Conservation (phyloP, 2,888 invertebrate genomes). For the Tinea semifulvella region DNA sequence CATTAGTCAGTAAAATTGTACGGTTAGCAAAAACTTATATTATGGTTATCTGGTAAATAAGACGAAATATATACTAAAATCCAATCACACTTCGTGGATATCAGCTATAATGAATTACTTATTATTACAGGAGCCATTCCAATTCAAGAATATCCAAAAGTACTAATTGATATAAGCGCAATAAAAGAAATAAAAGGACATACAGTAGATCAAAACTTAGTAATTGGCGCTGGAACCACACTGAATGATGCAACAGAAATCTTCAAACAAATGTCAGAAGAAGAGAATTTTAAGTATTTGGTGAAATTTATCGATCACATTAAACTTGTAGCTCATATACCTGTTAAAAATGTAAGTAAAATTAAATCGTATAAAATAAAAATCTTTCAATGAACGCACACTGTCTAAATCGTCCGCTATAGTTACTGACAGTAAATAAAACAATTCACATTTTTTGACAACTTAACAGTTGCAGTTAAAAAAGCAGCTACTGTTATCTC, state of each 20-base stretch:
- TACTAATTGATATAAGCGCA: slow-evolving; percentile 13
- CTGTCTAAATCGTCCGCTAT: no score
- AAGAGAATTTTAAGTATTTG: slow-evolving; percentile 13
- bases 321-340: slow-evolving; percentile 14
- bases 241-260: slow-evolving; percentile 6
- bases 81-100: background rate
- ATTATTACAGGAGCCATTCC: slow-evolving; percentile 14
- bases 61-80: background rate
- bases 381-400: no score
- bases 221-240: slow-evolving; percentile 12
- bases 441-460: no score
- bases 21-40: no score
- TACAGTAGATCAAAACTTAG: slow-evolving; percentile 12
- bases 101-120: background rate
- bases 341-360: slow-evolving; percentile 15
- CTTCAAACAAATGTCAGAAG: background rate
- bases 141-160: slow-evolving; percentile 12
- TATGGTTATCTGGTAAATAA: background rate
- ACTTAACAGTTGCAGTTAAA: no score
- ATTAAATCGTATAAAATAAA: no score
- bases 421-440: no score
- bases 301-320: slow-evolving; percentile 9
- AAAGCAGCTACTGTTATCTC: no score
- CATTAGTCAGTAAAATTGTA: no score
- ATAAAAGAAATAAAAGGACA: slow-evolving; percentile 10